Base-by-base conservation (phyloP, 2,113 vertebrate species). In the Zeus faber region DNA sequence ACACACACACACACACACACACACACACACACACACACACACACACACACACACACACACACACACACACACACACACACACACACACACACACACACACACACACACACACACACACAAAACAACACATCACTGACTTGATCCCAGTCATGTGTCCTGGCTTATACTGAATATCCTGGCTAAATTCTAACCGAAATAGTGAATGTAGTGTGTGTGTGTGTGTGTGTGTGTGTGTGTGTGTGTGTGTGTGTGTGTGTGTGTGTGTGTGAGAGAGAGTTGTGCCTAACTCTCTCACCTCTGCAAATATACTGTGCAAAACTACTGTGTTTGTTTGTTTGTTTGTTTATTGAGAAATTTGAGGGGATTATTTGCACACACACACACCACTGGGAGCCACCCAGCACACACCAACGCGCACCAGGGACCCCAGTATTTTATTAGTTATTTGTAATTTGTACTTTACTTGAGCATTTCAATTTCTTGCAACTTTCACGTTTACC, bases 71-170 rank as follows among this genome's bases (percentile, higher is more conserved):
- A 40, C 46, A 23, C 41, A 37, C 20, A 49, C 53, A 59, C 29
- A 41, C 27, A 50, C 48, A 50, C 27, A 48, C 50, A 48, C 53
- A 61, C 35, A 39, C 55, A 63, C 56, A 53, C 62, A 44, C 55
- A 57, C 40, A 48, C 14, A 57, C 13, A 16, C 26, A 27, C 24
- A 16, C 35, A 31, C 52, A 58, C 22, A 63, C 46, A 52, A 33
- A 58, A 63, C 49, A 57, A 33, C 61, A 63, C 49, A 57, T 40
- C 58, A 52, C 35, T 21, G 50, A 49, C 61, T 57, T 72, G 54
- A 65, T 68, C 70, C 67, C 4, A 61, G 75, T 74, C 75, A 78
- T 67, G 75, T n/a, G 43, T 64, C 48, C 5, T 46, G 62, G 67
- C 67, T 80, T 70, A 79, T 54, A 40, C 61, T 53, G 45, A 39